Base-by-base conservation (phyloP, 2,888 invertebrate species). In the Hartigia nigra region DNA sequence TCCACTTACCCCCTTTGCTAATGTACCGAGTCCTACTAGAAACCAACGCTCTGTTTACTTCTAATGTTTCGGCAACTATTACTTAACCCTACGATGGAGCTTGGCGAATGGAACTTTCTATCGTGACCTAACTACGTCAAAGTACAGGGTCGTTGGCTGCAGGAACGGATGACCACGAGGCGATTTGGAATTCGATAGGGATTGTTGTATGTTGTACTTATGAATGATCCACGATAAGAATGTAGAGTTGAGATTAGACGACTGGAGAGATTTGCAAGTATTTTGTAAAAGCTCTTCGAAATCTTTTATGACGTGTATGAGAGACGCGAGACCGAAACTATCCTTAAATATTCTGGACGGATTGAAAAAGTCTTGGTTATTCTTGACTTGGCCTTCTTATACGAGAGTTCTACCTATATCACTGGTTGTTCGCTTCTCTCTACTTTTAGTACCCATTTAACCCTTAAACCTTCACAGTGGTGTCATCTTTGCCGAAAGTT, bases 401-500 rank as follows among this genome's bases (percentile, higher is more conserved):
- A 55, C 55, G 55, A 23, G 55, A 55, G 55, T 55, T 23, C 55
- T 23, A 55, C 23, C 55, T 55, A 23, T 55, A 23, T 55, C 23
- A 9, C 55, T 55, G 55, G 23, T 55, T 55, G 55, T 23, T 9
- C 55, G 55, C 55, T 23, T 55, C 55, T 23, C 0, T 23, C 23
- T 23, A 55, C 55, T 23, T 23, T 9, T 23, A 2, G 55, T 23
- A 55, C 9, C 9, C 23, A 55, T 23, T 55, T 23, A 2, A 55
- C 9, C 55, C 55, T 55, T 23, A 55, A 23, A 23, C 23, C 23
- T 55, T 9, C 55, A 1, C 23, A 23, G 55, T 9, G 55, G 9
- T 23, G 55, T 55, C 55, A 55, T 9, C 55, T 23, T 23, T 55
- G 23, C 14, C 69, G 75, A 78, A 78, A 76, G 75, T 78, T 78